Percentiles rank a stretch among this genome's conserved stretches.
phyloP scores from a whole-genome alignment of 2,888 invertebrate species.

The Dynastes maya region DNA sequence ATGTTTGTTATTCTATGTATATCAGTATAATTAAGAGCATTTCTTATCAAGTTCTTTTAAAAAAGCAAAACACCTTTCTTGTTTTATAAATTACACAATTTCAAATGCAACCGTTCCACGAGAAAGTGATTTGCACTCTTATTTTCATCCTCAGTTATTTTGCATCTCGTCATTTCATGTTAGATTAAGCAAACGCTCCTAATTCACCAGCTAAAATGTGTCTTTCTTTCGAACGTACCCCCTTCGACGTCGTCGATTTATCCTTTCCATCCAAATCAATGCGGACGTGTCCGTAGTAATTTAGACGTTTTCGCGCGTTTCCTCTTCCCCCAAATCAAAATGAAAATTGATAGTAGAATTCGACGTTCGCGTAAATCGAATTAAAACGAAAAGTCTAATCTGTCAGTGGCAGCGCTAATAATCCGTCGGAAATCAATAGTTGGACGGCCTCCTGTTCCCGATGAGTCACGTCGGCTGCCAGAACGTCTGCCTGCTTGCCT shows the following conservation, averaged over 20 bases:
- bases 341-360: slow-evolving; percentile 44
- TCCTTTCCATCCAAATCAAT: slow-evolving; percentile 1
- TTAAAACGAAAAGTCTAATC: slow-evolving; percentile 53
- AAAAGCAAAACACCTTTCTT: too few relatives aligned
- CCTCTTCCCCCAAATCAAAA: slow-evolving; percentile 26
- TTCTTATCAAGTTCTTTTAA: too few relatives aligned
- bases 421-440: slow-evolving; percentile 58
- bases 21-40: too few relatives aligned
- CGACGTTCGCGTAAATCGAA: slow-evolving; percentile 41
- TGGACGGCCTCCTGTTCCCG: slow-evolving; percentile 55
- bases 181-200: too few relatives aligned
- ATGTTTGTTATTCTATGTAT: too few relatives aligned
- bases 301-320: background rate
- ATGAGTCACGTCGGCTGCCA: slow-evolving; percentile 57
- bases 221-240: background rate
- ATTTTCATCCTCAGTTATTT: too few relatives aligned
- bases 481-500: slow-evolving; percentile 50
- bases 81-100: too few relatives aligned
- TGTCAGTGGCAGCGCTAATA: slow-evolving; percentile 43
- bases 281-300: background rate
- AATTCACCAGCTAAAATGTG: too few relatives aligned
- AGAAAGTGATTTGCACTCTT: too few relatives aligned
- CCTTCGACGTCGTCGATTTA: background rate
- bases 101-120: too few relatives aligned
- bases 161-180: too few relatives aligned